These are phyloP conservation scores for Ennomos fuscantarius DNA, from an alignment of 2,888 invertebrate genomes.

Conservation along the genomic window DNA sequence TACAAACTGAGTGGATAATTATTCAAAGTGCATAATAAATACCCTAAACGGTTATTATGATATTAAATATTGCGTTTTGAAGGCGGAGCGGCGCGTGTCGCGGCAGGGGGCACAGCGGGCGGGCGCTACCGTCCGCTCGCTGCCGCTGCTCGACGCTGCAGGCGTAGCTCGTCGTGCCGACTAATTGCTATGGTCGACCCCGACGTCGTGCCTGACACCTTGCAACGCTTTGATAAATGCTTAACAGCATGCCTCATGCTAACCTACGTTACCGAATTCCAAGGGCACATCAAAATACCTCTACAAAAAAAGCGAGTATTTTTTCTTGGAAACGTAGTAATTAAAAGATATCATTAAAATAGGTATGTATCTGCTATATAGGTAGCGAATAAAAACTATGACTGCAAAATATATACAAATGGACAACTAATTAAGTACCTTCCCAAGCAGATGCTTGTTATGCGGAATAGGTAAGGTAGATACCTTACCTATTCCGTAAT, in stretches of 20 bases:
- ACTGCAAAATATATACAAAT: not conserved
- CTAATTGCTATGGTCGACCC: conserved; percentile 69
- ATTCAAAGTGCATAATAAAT: conserved; percentile 69
- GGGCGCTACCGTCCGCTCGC: conserved; percentile 68
- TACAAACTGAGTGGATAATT: conserved; percentile 68
- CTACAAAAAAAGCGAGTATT: too few species aligned
- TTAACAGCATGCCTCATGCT: conserved; percentile 26
- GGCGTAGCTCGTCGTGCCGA: conserved; percentile 43
- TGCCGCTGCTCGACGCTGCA: conserved; percentile 43
- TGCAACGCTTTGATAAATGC: conserved; percentile 51
- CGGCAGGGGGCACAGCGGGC: conserved; percentile 76
- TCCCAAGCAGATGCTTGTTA: conserved; percentile 38
- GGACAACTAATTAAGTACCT: conserved; percentile 12
- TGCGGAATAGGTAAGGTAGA: conserved; percentile 32
- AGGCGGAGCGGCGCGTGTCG: conserved; percentile 59
- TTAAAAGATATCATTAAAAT: not conserved
- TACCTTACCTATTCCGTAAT: conserved; percentile 60
- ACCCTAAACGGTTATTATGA: conserved; percentile 80
- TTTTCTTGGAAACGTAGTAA: too few species aligned
- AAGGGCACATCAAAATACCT: conserved; percentile 7
- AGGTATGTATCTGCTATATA: not conserved
- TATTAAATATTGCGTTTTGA: conserved; percentile 73
- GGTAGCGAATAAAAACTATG: not conserved
- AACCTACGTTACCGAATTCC: conserved; percentile 28
- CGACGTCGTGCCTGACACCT: conserved; percentile 50